These are phyloP conservation scores for Trichogramma evanescens DNA, from an alignment of 2,888 invertebrate genomes.

Conservation along the genomic window DNA sequence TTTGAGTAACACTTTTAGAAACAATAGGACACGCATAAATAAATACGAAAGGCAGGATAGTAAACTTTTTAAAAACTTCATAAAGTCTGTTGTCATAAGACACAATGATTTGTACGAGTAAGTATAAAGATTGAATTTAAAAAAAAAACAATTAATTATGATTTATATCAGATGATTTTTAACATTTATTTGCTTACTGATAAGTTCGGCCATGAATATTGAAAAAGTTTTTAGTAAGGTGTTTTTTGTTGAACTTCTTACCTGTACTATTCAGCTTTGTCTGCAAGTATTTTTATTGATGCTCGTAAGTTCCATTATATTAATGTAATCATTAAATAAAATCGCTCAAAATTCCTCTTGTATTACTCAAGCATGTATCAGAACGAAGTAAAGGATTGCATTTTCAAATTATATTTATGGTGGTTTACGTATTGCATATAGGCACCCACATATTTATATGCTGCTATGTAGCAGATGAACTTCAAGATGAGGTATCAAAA, in stretches of 20 bases:
- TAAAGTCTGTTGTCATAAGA: not conserved
- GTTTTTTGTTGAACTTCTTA: conserved; percentile 30
- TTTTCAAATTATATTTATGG: conserved; percentile 6
- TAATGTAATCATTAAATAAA: not conserved
- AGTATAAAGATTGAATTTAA: not conserved
- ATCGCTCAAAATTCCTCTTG: not conserved
- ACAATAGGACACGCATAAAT: not conserved
- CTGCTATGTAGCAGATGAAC: conserved; percentile 15
- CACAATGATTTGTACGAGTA: not conserved
- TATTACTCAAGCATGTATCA: not conserved
- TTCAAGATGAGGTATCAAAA: conserved; percentile 9
- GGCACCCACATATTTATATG: conserved; percentile 9
- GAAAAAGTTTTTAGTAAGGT: conserved; percentile 32
- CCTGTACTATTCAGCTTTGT: conserved; percentile 32
- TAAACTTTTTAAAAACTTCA: not conserved
- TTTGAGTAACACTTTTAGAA: conserved; percentile 4
- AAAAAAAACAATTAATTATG: too few species aligned
- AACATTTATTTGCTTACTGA: not conserved
- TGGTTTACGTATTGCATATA: conserved; percentile 6
- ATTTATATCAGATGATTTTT: too few species aligned
- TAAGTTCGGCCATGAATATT: conserved; percentile 28
- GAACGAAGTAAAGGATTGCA: not conserved
- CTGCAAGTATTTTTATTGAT: conserved; percentile 32
- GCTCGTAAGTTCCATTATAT: conserved; percentile 25
- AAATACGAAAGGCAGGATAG: not conserved